phyloP scores from a whole-genome alignment of 2,888 invertebrate species.

The Sphinx pinastri region DNA sequence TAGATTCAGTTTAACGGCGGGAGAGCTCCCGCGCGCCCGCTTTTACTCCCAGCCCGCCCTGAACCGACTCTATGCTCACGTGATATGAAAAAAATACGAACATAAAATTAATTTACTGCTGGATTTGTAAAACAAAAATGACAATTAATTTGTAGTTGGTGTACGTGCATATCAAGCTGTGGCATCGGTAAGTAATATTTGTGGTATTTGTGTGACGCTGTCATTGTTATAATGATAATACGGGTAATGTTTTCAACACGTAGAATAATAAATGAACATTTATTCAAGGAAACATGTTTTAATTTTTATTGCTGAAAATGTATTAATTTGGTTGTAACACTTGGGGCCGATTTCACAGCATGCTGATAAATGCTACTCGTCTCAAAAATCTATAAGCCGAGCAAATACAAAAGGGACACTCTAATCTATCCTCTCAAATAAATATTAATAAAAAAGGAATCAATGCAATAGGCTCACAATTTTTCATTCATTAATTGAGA shows the following conservation, averaged over 20 bases:
- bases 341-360: no score
- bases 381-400: no score
- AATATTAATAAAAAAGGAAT: no score
- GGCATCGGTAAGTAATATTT: neutral
- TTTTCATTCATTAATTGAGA: no score
- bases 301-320: no score
- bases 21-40: slow-evolving; percentile 56
- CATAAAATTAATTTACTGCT: neutral
- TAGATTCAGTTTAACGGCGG: slow-evolving; percentile 58
- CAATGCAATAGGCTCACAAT: no score
- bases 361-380: no score
- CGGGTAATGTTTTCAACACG: no score
- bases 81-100: neutral
- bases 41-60: slow-evolving; percentile 14
- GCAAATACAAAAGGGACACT: no score
- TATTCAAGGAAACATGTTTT: no score
- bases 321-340: no score
- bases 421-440: no score
- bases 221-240: neutral
- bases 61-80: neutral
- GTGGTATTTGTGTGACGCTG: neutral
- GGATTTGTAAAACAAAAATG: neutral
- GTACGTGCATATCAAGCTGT: slow-evolving; percentile 11
- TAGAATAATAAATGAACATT: neutral
- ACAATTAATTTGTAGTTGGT: neutral